Percentiles rank a stretch among this genome's conserved stretches.
Evolutionary conservation across 1,140 invertebrate species (phyloP).

Genomic region (Ylistrum balloti): DNA sequence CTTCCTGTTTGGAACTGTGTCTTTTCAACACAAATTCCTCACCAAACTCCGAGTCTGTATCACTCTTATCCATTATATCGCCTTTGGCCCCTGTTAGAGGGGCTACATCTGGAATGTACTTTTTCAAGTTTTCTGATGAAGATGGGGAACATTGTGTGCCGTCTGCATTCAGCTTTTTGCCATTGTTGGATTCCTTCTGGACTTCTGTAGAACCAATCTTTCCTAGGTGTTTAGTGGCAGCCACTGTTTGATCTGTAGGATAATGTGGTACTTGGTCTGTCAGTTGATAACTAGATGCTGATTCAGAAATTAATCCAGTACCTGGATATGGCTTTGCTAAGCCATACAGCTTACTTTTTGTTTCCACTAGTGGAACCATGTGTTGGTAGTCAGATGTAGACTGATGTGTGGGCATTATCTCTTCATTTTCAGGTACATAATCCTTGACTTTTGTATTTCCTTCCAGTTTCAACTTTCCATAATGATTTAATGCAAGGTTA

Average conservation of each 20-base stretch:
- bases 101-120: background rate
- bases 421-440: background rate
- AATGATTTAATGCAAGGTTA: no score
- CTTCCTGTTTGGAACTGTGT: constrained; percentile 9
- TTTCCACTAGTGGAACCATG: background rate
- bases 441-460: no score
- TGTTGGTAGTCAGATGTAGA: background rate
- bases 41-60: background rate
- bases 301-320: background rate
- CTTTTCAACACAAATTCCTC: background rate
- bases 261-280: background rate
- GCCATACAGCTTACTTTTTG: background rate
- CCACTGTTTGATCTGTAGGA: background rate
- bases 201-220: background rate
- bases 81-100: background rate
- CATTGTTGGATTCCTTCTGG: background rate
- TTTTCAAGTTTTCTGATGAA: background rate
- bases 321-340: background rate
- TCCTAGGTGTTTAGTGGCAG: background rate
- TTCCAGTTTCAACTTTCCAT: no score
- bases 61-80: background rate
- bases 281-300: background rate
- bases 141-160: background rate
- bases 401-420: background rate
- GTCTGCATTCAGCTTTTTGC: background rate